Evolutionary conservation across 2,113 vertebrate genomes (phyloP).

Genomic region (Otolemur garnettii): DNA sequence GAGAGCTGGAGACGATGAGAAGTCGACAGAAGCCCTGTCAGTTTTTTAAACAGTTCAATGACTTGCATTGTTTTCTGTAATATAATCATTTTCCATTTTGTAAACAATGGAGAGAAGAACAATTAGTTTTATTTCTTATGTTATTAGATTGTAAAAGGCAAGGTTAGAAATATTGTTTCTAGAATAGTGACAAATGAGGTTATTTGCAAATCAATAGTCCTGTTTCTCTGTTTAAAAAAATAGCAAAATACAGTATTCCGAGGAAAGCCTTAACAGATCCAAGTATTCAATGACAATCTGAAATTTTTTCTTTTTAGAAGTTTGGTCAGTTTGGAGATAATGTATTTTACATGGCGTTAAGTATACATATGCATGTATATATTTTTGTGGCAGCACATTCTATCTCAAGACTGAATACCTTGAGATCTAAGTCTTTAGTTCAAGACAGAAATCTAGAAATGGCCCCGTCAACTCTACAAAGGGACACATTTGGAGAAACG

Average conservation of each 20-base stretch:
- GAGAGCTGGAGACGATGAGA: background rate
- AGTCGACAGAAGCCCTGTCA: background rate
- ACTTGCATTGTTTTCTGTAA: slow-evolving; percentile 38
- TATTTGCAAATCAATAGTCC: slow-evolving; percentile 45
- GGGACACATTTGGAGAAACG: slow-evolving; percentile 8
- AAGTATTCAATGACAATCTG: background rate
- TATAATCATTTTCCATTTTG: slow-evolving; percentile 34
- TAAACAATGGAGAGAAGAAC: slow-evolving; percentile 30
- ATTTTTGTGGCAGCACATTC: slow-evolving; percentile 1
- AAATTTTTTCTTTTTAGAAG: slow-evolving; percentile 29
- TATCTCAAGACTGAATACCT: background rate
- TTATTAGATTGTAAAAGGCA: slow-evolving; percentile 41
- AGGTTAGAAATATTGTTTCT: slow-evolving; percentile 57
- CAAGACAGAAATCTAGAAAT: slow-evolving; percentile 60
- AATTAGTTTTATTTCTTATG: slow-evolving; percentile 58
- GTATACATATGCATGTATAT: background rate
- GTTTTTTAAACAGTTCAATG: background rate
- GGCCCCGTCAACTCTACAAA: background rate
- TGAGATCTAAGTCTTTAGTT: slow-evolving; percentile 42
- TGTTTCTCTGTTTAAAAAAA: slow-evolving; percentile 61
- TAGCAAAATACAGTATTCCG: slow-evolving; percentile 39
- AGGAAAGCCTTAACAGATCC: background rate
- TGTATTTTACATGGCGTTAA: slow-evolving; percentile 15
- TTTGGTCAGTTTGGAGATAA: background rate
- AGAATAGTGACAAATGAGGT: slow-evolving; percentile 33